Evolutionary conservation across 2,113 vertebrate species (phyloP), one percentile per base, ranked within the genome.

Genomic region (Oenanthe oenanthe): DNA sequence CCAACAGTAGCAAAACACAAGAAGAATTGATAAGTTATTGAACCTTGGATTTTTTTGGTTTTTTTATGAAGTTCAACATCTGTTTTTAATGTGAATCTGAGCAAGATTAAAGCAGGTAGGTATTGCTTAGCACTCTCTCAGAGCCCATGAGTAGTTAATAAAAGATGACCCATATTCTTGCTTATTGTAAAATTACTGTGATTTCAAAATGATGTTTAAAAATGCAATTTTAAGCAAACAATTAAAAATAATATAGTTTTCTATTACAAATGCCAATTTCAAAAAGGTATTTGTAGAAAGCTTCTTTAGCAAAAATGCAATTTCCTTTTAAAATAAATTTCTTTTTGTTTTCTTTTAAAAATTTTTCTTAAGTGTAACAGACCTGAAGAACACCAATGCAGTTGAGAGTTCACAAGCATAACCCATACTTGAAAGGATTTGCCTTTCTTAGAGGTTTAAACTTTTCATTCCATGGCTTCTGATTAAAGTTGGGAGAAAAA

Each of bases 341-440:
- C 0, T 36, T 70, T 53, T 60, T 78, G 6, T 25, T 77, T 62
- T 34, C 3, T 50, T 58, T 51, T 43, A 2, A 40, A 48, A 17
- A 1, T 2, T 9, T 70, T 79, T 75, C 17, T n/a, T 68, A 9
- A 0, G 0, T 6, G 4, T 51, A 48, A n/a, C 38, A 47, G 61
- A 63, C 16, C 16, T 83, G 12, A 72, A 85, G 85, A 57, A 9
- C 14, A 50, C 9, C 20, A 51, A 0, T 7, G 60, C 8, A 56
- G 25, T 10, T 43, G 57, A 32, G 48, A 65, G 28, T 40, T 82
- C 32, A 71, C 22, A 71, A 58, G 15, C 0, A 0, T 72, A 54
- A 40, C 31, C n/a, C 24, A 2, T 7, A 5, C 28, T 60, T 63
- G 10, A 36, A 78, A 78, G 32, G 21, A 79, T 60, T 71, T 81